A percentile compares a stretch with the other conserved stretches of the same genome.
These are phyloP conservation scores for Mycteria americana DNA, from an alignment of 2,797 vertebrate species.

Conservation along the genomic window DNA sequence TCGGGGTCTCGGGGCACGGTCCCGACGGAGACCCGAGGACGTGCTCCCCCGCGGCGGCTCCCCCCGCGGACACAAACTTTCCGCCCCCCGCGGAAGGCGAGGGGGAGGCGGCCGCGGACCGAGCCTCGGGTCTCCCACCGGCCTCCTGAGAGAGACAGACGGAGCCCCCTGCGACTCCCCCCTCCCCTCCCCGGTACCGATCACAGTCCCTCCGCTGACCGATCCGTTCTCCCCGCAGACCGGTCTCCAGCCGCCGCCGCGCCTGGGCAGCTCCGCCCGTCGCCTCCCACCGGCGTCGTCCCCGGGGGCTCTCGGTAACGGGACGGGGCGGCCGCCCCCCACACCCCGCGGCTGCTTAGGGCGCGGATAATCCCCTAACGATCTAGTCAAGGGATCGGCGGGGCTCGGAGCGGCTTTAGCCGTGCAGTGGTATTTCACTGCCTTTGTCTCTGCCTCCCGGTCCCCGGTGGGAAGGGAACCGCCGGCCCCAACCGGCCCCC, in stretches of 20 bases:
- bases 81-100: neutral
- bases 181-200: neutral
- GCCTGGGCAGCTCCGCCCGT: neutral
- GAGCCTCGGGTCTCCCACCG: neutral
- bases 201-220: neutral
- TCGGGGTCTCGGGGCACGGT: neutral
- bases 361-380: slow-evolving; percentile 41
- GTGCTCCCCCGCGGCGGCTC: neutral
- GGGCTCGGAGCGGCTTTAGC: slow-evolving; percentile 23
- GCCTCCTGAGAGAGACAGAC: neutral
- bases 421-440: slow-evolving; percentile 10
- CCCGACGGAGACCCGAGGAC: neutral
- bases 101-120: neutral
- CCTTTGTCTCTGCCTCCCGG: neutral
- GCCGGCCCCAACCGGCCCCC: neutral
- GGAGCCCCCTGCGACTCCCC: neutral
- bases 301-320: neutral
- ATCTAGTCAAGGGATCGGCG: slow-evolving; percentile 53
- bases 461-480: neutral
- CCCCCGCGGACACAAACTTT: slow-evolving; percentile 28
- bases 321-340: slow-evolving; percentile 1
- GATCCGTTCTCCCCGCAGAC: neutral
- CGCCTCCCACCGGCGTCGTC: neutral
- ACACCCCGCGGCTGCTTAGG: neutral
- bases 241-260: neutral